Conservation (phyloP, 2,113 vertebrate species). For the Sminthopsis crassicaudata region DNA sequence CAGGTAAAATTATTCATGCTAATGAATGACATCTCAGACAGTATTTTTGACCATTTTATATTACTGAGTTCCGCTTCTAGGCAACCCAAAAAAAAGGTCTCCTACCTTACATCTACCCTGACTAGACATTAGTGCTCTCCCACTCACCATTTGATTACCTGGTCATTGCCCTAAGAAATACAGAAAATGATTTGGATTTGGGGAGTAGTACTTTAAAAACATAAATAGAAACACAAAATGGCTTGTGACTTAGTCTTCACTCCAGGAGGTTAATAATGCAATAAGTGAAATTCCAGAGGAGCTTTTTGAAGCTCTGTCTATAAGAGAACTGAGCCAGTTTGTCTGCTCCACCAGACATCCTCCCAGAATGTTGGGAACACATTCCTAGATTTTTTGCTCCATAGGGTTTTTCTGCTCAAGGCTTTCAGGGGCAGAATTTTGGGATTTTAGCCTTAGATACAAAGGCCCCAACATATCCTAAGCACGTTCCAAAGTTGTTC, state of each 20-base stretch:
- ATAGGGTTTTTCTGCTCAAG: background rate
- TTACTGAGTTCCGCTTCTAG: background rate
- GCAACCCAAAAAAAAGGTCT: background rate
- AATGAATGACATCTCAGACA: background rate
- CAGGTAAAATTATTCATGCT: background rate
- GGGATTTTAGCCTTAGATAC: background rate
- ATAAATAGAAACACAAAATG: slow-evolving; percentile 54
- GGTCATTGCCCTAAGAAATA: background rate
- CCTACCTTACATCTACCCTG: background rate
- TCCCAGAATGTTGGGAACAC: slow-evolving; percentile 48
- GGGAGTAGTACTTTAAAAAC: slow-evolving; percentile 14
- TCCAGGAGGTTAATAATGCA: slow-evolving; percentile 48
- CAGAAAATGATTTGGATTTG: background rate
- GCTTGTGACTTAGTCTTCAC: slow-evolving; percentile 48
- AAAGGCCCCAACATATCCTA: slow-evolving; percentile 23
- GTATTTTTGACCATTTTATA: background rate
- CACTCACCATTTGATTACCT: background rate
- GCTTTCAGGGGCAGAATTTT: slow-evolving; percentile 21
- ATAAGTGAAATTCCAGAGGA: slow-evolving; percentile 65
- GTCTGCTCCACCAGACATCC: slow-evolving; percentile 55
- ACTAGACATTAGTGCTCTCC: background rate
- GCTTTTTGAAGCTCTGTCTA: slow-evolving; percentile 50
- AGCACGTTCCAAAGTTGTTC: background rate
- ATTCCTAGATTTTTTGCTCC: slow-evolving; percentile 50
- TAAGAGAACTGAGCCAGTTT: slow-evolving; percentile 58